Evolutionary conservation across 2,888 invertebrate genomes (phyloP), one percentile per base, ranked within the genome.

Genomic region (Pantelozetes paolii): DNA sequence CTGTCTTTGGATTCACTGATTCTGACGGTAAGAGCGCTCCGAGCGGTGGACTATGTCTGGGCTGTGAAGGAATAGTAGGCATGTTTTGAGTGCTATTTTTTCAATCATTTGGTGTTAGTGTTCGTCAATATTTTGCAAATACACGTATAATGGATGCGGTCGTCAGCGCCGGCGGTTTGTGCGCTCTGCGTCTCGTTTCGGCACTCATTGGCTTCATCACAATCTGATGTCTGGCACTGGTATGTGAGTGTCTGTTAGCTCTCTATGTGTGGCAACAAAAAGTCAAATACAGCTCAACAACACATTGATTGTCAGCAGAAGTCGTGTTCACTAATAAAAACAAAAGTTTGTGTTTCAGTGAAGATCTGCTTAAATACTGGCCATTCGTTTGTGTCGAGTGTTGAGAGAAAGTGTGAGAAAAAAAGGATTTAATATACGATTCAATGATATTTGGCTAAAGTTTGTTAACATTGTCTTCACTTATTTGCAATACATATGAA

Each of bases 191-290:
- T 50, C 50, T 36, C 36, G 5, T 8, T 36, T 36, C 36, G 36
- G 36, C 36, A 50, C 50, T 50, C 50, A 50, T 50, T 50, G 50
- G 20, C 50, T 50, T 50, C 50, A 50, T 50, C 50, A 50, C 50
- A 45, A 45, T 18, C 45, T 45, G 45, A n/a, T 18, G 20, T 50
- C n/a, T 20, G n/a, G 20, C 20, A 50, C 50, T 50, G 50, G 50
- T 18, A 18, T 50, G n/a, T 50, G n/a, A 20, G 20, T 50, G 1
- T 20, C 20, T 20, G 50, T 50, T 8, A 50, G 50, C 50, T 50
- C n/a, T 50, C 1, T n/a, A 20, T 50, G 6, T 20, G 18, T 15
- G 2, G 9, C n/a, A 18, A 50, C 45, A 45, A 13, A 40, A 6
- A 40, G 40, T 40, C 8, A 9, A 40, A 40, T 6, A 40, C 2